A percentile compares a stretch with the other conserved stretches of the same genome.
phyloP scores from a whole-genome alignment of 2,797 vertebrate species.

The Staurois parvus region DNA sequence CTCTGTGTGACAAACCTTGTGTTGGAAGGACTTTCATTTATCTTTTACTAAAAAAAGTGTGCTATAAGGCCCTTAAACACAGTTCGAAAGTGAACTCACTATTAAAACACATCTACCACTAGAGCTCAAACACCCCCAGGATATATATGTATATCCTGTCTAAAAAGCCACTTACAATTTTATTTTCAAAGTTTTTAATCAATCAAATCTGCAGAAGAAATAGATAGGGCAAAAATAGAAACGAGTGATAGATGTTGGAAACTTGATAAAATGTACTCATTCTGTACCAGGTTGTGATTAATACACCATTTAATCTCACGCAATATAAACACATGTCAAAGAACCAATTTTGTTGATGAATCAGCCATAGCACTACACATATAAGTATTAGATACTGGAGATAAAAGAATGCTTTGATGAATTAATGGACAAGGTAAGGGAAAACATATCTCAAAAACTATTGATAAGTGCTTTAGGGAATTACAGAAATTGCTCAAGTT shows the following conservation, averaged over 20 bases:
- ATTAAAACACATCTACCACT: no score
- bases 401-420: neutral
- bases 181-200: neutral
- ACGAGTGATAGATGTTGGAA: neutral
- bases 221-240: neutral
- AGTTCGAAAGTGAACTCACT: no score
- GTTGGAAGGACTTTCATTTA: no score
- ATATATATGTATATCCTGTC: no score
- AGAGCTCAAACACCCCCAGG: no score
- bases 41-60: no score
- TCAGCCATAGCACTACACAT: neutral
- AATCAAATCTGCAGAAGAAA: neutral
- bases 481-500: neutral
- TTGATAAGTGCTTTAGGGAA: conserved; percentile 6
- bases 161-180: neutral
- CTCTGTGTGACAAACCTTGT: no score
- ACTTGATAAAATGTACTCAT: neutral
- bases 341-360: conserved; percentile 18
- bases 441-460: neutral
- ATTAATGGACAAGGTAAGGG: neutral
- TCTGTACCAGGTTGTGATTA: neutral
- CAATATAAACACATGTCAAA: neutral
- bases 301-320: conserved; percentile 9
- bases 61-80: no score
- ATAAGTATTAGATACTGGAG: neutral